Conservation (phyloP, 2,113 vertebrate species). For the Egretta garzetta region DNA sequence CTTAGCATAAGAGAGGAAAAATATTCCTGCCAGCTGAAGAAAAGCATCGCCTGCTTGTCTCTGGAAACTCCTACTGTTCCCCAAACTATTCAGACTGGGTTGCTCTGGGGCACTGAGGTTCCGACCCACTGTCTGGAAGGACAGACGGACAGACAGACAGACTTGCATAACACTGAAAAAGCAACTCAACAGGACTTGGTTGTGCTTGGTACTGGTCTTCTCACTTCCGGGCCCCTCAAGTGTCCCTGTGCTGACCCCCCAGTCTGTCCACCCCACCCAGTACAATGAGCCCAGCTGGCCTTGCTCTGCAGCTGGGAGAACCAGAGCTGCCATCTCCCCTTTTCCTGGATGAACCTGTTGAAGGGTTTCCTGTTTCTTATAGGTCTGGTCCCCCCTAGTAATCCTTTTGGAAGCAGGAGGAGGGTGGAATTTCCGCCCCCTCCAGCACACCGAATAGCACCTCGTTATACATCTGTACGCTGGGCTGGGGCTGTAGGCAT, state of each 20-base stretch:
- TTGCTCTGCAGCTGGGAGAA: not conserved
- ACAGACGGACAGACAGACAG: not conserved
- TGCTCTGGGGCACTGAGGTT: not conserved
- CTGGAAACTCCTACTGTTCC: not conserved
- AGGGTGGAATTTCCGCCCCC: not conserved
- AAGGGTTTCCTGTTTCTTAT: not conserved
- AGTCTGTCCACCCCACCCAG: too few species aligned
- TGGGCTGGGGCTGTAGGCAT: not conserved
- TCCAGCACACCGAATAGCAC: not conserved
- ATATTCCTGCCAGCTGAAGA: not conserved
- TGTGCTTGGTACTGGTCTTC: fast-evolving
- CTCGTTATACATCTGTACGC: not conserved
- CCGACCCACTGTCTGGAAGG: not conserved
- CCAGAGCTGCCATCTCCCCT: not conserved
- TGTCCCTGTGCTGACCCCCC: not conserved
- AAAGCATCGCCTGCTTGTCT: not conserved
- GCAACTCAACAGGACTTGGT: fast-evolving
- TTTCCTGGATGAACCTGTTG: not conserved
- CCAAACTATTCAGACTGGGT: not conserved
- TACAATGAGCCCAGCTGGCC: not conserved
- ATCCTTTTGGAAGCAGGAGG: fast-evolving
- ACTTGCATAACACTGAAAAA: not conserved
- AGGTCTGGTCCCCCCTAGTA: not conserved
- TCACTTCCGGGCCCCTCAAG: not conserved
- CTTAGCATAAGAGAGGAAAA: not conserved